Percentiles rank a stretch among this genome's conserved stretches.
These are phyloP conservation scores for Trachymyrmex septentrionalis DNA, from an alignment of 1,140 invertebrate genomes.

Conservation along the genomic window DNA sequence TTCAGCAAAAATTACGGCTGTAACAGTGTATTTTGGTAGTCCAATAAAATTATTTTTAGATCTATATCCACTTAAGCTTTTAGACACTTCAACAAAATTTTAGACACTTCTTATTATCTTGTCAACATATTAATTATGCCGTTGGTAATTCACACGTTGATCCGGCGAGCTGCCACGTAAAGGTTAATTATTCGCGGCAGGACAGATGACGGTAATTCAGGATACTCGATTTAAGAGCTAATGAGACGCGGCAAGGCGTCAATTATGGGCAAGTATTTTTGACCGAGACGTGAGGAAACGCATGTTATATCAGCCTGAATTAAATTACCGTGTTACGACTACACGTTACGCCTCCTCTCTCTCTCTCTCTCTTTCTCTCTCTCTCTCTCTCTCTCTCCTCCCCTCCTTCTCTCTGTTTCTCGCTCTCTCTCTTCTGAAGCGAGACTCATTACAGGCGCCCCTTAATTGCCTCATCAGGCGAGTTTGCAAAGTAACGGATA, in stretches of 20 bases:
- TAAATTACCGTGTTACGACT: constrained; percentile 37
- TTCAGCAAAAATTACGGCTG: too few species aligned
- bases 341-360: not conserved
- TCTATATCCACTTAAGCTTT: too few species aligned
- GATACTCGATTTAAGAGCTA: constrained; percentile 24
- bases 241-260: constrained; percentile 36
- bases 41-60: too few species aligned
- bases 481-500: constrained; percentile 59
- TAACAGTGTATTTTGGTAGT: too few species aligned
- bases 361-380: not conserved
- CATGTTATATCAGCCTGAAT: constrained; percentile 6
- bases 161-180: not conserved
- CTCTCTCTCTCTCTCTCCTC: not conserved
- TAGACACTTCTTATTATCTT: not conserved
- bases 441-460: constrained; percentile 48
- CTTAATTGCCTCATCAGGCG: constrained; percentile 61
- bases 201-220: constrained; percentile 24
- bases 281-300: not conserved
- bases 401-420: not conserved
- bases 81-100: too few species aligned
- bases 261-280: constrained; percentile 53
- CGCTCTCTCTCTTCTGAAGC: not conserved
- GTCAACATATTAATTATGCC: not conserved
- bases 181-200: constrained; percentile 31
- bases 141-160: not conserved